A percentile compares a stretch with the other conserved stretches of the same genome.
phyloP scores from a whole-genome alignment of 1,140 invertebrate genomes.

The Sitodiplosis mosellana region DNA sequence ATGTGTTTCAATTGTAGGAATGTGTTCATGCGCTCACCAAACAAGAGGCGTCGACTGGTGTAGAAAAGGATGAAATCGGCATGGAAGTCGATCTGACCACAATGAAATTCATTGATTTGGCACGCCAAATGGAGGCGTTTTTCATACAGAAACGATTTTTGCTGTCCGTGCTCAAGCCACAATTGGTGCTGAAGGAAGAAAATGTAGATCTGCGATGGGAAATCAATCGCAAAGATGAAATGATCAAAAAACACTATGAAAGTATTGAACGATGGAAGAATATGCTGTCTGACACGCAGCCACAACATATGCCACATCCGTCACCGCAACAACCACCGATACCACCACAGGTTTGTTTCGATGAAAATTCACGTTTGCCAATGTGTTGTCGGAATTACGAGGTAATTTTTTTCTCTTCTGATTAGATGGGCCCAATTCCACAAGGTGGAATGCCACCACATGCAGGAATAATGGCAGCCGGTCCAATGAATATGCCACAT shows the following conservation, averaged over 20 bases:
- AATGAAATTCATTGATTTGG: conserved; percentile 70
- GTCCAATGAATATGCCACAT: too few species aligned
- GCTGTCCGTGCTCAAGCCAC: conserved; percentile 76
- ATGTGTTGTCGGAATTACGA: not conserved
- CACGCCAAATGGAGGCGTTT: conserved; percentile 82
- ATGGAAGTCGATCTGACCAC: conserved; percentile 72
- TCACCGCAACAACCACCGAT: not conserved
- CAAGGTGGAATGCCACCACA: too few species aligned
- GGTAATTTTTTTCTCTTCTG: not conserved
- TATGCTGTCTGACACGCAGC: conserved; percentile 48
- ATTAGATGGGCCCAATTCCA: not conserved
- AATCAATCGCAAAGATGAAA: conserved; percentile 65
- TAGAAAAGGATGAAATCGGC: conserved; percentile 67
- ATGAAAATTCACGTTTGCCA: not conserved
- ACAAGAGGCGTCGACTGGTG: conserved; percentile 52
- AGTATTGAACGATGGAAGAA: conserved; percentile 80
- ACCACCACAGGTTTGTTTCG: not conserved
- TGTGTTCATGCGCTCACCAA: conserved; percentile 71
- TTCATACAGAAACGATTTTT: conserved; percentile 84
- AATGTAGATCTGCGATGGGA: conserved; percentile 69
- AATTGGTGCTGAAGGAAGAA: conserved; percentile 81
- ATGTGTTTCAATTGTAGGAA: conserved; percentile 32
- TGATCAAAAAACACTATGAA: conserved; percentile 76
- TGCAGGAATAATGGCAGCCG: too few species aligned
- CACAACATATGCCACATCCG: not conserved